Percentiles rank a stretch among this genome's conserved stretches.
These are phyloP conservation scores for Platycnemis pennipes DNA, from an alignment of 2,888 invertebrate species.

Conservation along the genomic window DNA sequence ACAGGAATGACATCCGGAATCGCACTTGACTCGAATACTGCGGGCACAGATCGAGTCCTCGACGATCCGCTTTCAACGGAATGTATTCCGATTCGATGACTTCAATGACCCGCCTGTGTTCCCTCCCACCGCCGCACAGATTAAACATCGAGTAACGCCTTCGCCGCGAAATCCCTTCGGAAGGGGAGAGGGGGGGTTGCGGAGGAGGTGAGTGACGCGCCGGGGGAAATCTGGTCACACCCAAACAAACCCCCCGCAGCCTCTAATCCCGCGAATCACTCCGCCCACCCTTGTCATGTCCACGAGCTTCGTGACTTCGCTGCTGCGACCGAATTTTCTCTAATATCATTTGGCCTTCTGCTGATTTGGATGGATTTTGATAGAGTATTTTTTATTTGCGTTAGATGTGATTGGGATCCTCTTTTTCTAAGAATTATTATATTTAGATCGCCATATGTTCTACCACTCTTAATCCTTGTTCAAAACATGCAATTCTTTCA, in stretches of 20 bases:
- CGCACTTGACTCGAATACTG: no score
- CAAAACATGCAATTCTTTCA: no score
- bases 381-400: no score
- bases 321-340: neutral
- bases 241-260: constrained; percentile 15
- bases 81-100: constrained; percentile 17
- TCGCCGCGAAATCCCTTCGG: neutral
- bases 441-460: no score
- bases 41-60: neutral
- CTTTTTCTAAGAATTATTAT: no score
- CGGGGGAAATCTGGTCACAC: neutral
- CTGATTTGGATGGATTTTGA: no score
- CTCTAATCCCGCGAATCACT: neutral
- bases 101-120: neutral
- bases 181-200: neutral
- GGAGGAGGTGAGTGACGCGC: neutral
- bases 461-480: no score
- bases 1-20: no score
- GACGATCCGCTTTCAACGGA: neutral
- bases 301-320: neutral
- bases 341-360: no score
- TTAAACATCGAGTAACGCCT: neutral
- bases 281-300: neutral
- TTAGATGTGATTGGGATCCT: no score
- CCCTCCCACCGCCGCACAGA: neutral